Percentiles rank a stretch among this genome's conserved stretches.
Evolutionary conservation across 2,797 vertebrate genomes (phyloP).

Genomic region (Neosilurus mollespiculum): DNA sequence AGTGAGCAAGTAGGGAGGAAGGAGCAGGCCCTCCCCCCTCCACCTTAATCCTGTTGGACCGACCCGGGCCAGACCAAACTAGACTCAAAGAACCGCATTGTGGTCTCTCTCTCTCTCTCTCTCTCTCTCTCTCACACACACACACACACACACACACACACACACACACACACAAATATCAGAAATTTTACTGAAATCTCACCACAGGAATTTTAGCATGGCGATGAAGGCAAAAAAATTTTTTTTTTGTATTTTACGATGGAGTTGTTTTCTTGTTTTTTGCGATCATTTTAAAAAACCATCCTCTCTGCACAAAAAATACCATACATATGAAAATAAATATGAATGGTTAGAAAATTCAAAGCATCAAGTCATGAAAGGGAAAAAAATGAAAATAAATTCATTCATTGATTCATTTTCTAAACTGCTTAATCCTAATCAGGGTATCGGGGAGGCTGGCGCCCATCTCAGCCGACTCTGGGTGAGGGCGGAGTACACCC

Average conservation of each 20-base stretch:
- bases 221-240: not conserved
- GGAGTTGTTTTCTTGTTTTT: not conserved
- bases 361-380: too few species aligned
- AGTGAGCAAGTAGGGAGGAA: conserved; percentile 55
- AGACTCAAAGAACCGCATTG: conserved; percentile 36
- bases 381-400: not conserved
- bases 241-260: not conserved
- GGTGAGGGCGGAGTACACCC: too few species aligned
- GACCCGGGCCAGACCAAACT: conserved; percentile 42
- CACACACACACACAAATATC: not conserved
- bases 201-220: conserved; percentile 30
- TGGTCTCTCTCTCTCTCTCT: conserved; percentile 13
- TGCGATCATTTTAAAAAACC: not conserved
- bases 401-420: too few species aligned
- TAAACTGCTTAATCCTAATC: too few species aligned
- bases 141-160: conserved; percentile 13
- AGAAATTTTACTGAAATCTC: conserved; percentile 27
- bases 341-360: too few species aligned
- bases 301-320: too few species aligned
- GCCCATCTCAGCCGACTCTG: too few species aligned
- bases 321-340: not conserved
- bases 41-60: conserved; percentile 55
- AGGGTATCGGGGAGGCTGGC: too few species aligned
- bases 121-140: conserved; percentile 24
- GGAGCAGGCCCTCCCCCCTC: not conserved